These are phyloP conservation scores for Urocolius indicus DNA, from an alignment of 2,113 vertebrate species.

Conservation along the genomic window DNA sequence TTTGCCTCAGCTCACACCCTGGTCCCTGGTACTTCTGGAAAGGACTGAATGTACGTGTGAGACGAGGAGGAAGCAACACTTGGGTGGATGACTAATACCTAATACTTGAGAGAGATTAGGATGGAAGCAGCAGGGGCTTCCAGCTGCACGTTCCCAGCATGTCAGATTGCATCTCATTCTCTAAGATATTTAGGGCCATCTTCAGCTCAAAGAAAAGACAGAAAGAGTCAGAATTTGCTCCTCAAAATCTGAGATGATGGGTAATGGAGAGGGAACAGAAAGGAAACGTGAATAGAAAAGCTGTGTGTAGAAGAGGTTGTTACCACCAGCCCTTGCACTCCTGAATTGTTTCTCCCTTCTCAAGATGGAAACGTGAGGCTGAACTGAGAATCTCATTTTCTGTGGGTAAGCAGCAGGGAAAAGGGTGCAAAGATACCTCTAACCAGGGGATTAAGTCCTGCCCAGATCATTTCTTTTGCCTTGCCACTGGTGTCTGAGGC, in stretches of 20 bases:
- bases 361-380: neutral
- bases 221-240: neutral
- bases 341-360: neutral
- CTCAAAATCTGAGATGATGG: neutral
- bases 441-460: neutral
- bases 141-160: neutral
- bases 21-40: neutral
- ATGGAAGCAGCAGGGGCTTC: slow-evolving; percentile 12
- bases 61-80: neutral
- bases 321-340: neutral
- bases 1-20: neutral
- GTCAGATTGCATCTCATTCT: neutral
- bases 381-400: neutral
- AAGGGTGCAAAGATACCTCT: neutral
- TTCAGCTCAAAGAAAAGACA: neutral
- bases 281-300: neutral
- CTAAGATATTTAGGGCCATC: neutral
- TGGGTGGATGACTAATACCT: slow-evolving; percentile 43
- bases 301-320: neutral
- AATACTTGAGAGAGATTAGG: slow-evolving; percentile 21
- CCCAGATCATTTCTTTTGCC: neutral
- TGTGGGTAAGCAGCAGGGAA: neutral
- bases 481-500: neutral
- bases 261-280: neutral
- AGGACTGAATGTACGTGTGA: neutral